Evolutionary conservation across 2,888 invertebrate genomes (phyloP).

Genomic region (Pristionchus entomophagus): DNA sequence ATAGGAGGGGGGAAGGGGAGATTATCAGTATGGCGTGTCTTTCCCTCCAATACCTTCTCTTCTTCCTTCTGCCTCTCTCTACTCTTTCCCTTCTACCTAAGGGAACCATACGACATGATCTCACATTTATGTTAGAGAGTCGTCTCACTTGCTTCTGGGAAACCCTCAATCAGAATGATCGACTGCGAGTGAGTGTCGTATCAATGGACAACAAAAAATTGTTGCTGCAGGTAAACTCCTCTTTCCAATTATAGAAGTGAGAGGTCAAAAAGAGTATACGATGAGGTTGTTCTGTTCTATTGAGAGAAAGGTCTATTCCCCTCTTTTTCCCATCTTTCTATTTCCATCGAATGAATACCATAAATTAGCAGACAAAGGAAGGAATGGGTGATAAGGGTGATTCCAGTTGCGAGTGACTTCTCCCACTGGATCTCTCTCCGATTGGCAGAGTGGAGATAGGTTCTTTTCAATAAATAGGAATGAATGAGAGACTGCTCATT

Average conservation of each 20-base stretch:
- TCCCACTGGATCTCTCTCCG: conserved; percentile 13
- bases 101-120: conserved; percentile 27
- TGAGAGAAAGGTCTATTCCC: too few relatives aligned
- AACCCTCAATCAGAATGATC: background rate
- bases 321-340: background rate
- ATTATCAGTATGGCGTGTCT: conserved; percentile 4
- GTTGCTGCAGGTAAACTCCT: background rate
- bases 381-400: too few relatives aligned
- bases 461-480: background rate
- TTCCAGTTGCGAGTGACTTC: conserved; percentile 38
- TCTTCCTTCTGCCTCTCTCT: background rate
- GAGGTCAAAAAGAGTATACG: too few relatives aligned
- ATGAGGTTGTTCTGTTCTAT: too few relatives aligned
- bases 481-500: conserved; percentile 27
- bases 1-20: background rate
- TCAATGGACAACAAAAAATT: background rate
- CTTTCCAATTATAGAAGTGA: too few relatives aligned
- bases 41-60: background rate
- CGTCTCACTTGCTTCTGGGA: conserved; percentile 46
- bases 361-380: too few relatives aligned
- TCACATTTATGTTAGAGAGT: conserved; percentile 32
- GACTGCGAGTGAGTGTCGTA: background rate
- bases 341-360: background rate
- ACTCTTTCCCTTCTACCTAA: background rate
- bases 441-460: conserved; percentile 38